Evolutionary conservation across 2,797 vertebrate species (phyloP).

Genomic region (Todus mexicanus): DNA sequence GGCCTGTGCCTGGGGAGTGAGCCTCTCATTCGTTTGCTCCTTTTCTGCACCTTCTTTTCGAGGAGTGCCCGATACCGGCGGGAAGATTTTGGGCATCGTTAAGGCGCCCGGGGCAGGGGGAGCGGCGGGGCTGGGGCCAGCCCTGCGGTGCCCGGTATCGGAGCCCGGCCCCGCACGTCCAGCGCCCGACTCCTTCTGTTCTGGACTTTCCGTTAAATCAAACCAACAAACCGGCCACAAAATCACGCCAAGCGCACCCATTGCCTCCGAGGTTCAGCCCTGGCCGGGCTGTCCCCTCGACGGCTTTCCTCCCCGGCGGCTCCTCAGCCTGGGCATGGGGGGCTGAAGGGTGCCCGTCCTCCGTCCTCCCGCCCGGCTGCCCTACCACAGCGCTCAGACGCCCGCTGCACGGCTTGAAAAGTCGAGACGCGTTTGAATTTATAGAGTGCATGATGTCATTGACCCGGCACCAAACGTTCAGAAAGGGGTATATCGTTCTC

Average conservation of each 20-base stretch:
- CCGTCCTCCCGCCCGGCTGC: neutral
- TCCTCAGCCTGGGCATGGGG: neutral
- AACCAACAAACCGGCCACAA: neutral
- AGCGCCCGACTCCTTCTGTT: neutral
- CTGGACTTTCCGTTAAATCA: neutral
- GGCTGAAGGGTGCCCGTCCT: neutral
- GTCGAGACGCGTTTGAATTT: constrained; percentile 1
- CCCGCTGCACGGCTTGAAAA: neutral
- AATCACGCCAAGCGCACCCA: neutral
- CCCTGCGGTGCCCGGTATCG: neutral
- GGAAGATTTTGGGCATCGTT: neutral
- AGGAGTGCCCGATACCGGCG: neutral
- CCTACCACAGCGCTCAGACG: neutral
- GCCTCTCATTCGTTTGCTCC: neutral
- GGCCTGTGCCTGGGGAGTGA: neutral
- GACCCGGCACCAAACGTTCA: neutral
- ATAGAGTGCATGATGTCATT: constrained; percentile 1
- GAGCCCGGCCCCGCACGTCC: neutral
- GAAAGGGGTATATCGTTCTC: neutral
- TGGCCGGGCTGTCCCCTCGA: too few relatives aligned
- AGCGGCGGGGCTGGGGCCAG: too few relatives aligned
- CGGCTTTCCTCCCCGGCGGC: neutral
- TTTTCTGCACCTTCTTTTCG: neutral
- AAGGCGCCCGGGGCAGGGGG: neutral
- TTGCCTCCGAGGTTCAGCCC: neutral